Evolutionary conservation across 2,888 invertebrate species (phyloP), one percentile per base, ranked within the genome.

Genomic region (Cremastobaeus sp.): DNA sequence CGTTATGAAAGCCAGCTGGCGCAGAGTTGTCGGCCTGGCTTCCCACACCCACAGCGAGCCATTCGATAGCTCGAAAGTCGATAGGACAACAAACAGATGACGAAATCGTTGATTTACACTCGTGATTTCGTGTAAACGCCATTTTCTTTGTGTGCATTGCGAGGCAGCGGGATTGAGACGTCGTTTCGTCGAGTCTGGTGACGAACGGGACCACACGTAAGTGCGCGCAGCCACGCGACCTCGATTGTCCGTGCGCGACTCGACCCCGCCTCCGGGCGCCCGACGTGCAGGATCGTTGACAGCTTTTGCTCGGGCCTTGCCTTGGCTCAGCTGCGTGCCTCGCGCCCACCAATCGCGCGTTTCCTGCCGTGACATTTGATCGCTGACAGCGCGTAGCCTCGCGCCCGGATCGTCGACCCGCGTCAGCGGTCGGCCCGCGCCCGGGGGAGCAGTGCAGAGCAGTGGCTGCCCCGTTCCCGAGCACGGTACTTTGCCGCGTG

Each of bases 121-220:
- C 76, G 78, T 80, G 78, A 82, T 83, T 82, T 79, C 78, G 78
- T 79, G 76, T 79, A 80, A n/a, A 80, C 82, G 82, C 82, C 82
- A 83, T 83, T 83, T 82, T 82, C 82, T 82, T 83, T 82, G 81
- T 82, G 82, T 82, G 79, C 77, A 80, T 76, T 73, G 76, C 73
- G 74, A 79, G 78, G 72, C 76, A 79, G 65, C 60, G 76, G 62
- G 74, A 74, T 70, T 76, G 70, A 75, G 54, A 50, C 70, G 50
- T 74, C 74, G 75, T 79, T 72, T 65, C 30, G 72, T 77, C 77
- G 73, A 55, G 62, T 70, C 47, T 59, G 70, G 71, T 75, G 73
- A 66, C 69, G 62, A 74, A 64, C 74, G 74, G 76, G 77, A 30
- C 39, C 71, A 68, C 37, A 64, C 60, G 48, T 48, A 69, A 70